Evolutionary conservation across 2,797 vertebrate genomes (phyloP).

Genomic region (Microtus californicus): DNA sequence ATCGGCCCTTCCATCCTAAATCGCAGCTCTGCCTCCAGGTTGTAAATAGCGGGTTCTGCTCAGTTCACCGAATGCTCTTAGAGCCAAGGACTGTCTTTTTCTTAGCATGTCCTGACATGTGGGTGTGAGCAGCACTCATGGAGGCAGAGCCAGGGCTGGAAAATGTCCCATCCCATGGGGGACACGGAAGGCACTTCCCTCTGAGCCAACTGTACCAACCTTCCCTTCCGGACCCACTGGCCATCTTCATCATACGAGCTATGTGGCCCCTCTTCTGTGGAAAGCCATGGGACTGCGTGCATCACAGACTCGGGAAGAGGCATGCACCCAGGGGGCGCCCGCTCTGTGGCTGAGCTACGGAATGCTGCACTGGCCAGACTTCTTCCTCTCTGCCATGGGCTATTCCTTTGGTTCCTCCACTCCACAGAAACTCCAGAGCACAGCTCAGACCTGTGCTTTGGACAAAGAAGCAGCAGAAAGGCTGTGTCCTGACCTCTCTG

Average conservation of each 20-base stretch:
- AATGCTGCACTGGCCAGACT: too few relatives aligned
- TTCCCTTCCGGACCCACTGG: background rate
- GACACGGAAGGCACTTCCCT: background rate
- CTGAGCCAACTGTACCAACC: background rate
- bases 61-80: background rate
- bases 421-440: background rate
- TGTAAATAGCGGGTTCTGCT: background rate
- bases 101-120: background rate
- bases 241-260: background rate
- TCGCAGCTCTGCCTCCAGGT: background rate
- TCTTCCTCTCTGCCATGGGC: background rate
- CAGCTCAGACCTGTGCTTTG: background rate
- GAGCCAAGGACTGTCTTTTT: background rate
- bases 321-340: background rate
- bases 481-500: background rate
- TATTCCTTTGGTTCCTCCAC: background rate
- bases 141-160: background rate
- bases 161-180: background rate
- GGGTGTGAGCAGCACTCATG: background rate
- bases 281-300: background rate
- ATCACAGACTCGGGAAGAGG: fast-evolving
- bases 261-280: background rate
- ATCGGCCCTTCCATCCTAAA: background rate
- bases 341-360: background rate
- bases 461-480: background rate